Evolutionary conservation across 2,113 vertebrate species (phyloP).

Genomic region (Phodopus roborovskii): DNA sequence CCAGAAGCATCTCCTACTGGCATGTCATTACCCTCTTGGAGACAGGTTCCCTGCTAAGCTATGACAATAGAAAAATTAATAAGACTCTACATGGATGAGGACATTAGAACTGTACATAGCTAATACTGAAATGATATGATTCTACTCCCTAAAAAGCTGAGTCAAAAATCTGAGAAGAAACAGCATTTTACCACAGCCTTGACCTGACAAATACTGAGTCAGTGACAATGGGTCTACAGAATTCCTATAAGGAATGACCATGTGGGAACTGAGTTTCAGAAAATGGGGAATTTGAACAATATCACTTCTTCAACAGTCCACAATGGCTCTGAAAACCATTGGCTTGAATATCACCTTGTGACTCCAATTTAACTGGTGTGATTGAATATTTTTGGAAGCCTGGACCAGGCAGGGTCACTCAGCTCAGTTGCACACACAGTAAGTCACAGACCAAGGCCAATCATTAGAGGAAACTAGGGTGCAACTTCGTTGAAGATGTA

Average conservation of each 20-base stretch:
- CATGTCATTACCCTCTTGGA: background rate
- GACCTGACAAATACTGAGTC: conserved; percentile 62
- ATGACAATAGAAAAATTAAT: background rate
- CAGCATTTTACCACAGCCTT: conserved; percentile 53
- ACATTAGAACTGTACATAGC: background rate
- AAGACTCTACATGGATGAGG: background rate
- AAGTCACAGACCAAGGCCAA: conserved; percentile 16
- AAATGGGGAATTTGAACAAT: conserved; percentile 54
- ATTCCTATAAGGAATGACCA: conserved; percentile 28
- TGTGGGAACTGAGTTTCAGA: conserved; percentile 47
- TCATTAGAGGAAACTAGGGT: background rate
- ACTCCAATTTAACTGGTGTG: conserved; percentile 68
- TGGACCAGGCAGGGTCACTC: conserved; percentile 28
- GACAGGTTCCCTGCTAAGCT: background rate
- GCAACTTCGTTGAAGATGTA: background rate
- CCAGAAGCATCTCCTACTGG: background rate
- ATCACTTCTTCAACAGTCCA: conserved; percentile 74
- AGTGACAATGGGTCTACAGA: conserved; percentile 64
- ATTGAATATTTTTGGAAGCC: conserved; percentile 20
- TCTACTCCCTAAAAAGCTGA: background rate
- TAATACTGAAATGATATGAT: background rate
- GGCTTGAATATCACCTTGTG: conserved; percentile 22
- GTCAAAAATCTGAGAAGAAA: conserved; percentile 59
- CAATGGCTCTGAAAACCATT: conserved; percentile 37
- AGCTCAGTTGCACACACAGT: conserved; percentile 57